phyloP scores from a whole-genome alignment of 2,888 invertebrate species.

The Nycteola revayana region DNA sequence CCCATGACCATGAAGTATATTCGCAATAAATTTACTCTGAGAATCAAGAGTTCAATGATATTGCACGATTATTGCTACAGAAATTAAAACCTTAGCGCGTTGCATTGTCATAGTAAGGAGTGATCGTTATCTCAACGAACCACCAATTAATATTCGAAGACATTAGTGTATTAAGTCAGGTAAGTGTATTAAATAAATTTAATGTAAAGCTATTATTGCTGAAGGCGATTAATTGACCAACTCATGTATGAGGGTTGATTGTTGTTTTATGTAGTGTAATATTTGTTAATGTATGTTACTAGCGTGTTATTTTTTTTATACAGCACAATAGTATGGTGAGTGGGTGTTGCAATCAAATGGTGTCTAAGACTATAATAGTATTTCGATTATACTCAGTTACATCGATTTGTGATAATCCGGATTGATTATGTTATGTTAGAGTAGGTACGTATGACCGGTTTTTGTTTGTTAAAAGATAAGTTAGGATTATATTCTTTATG shows the following conservation, averaged over 20 bases:
- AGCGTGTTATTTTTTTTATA: too few relatives aligned
- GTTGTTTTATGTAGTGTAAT: too few relatives aligned
- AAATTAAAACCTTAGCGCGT: slow-evolving; percentile 30
- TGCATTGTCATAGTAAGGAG: slow-evolving; percentile 29
- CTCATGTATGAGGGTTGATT: slow-evolving; percentile 20
- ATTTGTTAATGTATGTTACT: too few relatives aligned
- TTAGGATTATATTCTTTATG: too few relatives aligned
- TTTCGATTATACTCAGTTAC: too few relatives aligned
- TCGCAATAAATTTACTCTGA: slow-evolving; percentile 28
- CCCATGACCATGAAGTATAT: slow-evolving; percentile 43
- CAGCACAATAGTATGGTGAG: too few relatives aligned
- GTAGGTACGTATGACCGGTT: too few relatives aligned
- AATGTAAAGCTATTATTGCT: slow-evolving; percentile 20
- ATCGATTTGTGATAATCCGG: too few relatives aligned
- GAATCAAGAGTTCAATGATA: slow-evolving; percentile 42
- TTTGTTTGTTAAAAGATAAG: too few relatives aligned
- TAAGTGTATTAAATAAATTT: slow-evolving; percentile 12
- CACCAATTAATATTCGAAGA: slow-evolving; percentile 22
- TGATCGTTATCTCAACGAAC: slow-evolving; percentile 22
- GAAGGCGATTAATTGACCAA: slow-evolving; percentile 17
- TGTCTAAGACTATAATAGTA: too few relatives aligned
- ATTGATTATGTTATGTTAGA: too few relatives aligned
- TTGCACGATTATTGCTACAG: slow-evolving; percentile 26
- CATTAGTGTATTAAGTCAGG: slow-evolving; percentile 18
- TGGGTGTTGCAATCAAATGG: too few relatives aligned